Conservation (phyloP, 2,888 invertebrate species). For the Andrena dorsata region DNA sequence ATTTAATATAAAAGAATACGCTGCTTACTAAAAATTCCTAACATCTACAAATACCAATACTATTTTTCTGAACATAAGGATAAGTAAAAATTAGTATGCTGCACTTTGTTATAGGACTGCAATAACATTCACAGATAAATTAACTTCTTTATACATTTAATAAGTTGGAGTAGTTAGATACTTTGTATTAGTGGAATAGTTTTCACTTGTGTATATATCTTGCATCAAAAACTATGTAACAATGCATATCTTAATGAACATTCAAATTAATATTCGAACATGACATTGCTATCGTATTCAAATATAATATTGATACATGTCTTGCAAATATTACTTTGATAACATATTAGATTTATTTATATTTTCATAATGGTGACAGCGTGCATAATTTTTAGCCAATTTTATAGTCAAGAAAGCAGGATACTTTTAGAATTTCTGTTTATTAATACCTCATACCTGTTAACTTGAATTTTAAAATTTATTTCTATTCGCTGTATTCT, state of each 20-base stretch:
- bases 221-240: too few species aligned
- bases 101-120: too few species aligned
- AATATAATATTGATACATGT: conserved; percentile 17
- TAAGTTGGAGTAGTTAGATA: too few species aligned
- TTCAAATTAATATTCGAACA: background rate
- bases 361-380: conserved; percentile 1
- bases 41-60: too few species aligned
- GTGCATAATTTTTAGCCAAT: background rate
- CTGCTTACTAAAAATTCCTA: too few species aligned
- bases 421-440: background rate
- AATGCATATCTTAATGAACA: background rate
- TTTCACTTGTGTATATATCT: too few species aligned
- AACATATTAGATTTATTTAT: conserved; percentile 31
- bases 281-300: conserved; percentile 9
- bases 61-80: too few species aligned
- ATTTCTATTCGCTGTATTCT: background rate
- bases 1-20: too few species aligned
- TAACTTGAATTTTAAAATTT: background rate
- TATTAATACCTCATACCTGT: background rate
- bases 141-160: too few species aligned
- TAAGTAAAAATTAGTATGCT: too few species aligned
- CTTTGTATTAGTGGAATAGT: too few species aligned
- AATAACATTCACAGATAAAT: too few species aligned
- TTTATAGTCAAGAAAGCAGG: background rate
- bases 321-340: conserved; percentile 23